These are phyloP conservation scores for Eidolon helvum DNA, from an alignment of 2,113 vertebrate species.

Conservation along the genomic window DNA sequence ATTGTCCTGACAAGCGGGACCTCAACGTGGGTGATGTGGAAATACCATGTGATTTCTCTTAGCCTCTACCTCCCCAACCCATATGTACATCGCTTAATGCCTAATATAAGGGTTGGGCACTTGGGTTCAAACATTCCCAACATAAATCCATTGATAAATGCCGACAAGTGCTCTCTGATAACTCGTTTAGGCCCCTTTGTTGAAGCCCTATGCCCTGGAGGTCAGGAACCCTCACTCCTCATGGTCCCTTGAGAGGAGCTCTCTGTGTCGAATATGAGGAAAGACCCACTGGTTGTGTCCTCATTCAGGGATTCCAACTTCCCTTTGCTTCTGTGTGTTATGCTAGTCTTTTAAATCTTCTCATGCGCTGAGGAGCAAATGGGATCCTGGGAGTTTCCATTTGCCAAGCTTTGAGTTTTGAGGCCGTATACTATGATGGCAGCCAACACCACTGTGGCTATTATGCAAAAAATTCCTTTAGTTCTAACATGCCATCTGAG, in stretches of 20 bases:
- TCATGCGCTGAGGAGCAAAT: not conserved
- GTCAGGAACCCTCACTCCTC: not conserved
- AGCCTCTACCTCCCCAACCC: no score
- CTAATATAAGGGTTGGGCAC: accelerated
- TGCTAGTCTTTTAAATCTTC: not conserved
- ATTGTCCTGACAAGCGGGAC: not conserved
- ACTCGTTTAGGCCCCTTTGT: not conserved
- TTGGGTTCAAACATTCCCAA: not conserved
- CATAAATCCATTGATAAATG: not conserved
- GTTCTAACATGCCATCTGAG: not conserved
- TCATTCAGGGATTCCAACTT: not conserved
- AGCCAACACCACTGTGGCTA: not conserved
- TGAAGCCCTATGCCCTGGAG: not conserved
- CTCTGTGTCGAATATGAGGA: not conserved
- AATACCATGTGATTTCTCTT: not conserved
- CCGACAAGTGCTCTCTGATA: accelerated
- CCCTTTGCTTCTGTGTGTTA: not conserved
- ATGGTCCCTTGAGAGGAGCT: accelerated
- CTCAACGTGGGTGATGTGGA: not conserved
- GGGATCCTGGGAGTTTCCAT: not conserved
- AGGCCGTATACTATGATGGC: not conserved
- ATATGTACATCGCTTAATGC: accelerated
- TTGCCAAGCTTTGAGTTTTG: not conserved
- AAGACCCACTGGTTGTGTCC: not conserved
- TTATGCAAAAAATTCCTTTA: not conserved